Evolutionary conservation across 2,797 vertebrate genomes (phyloP).

Genomic region (Lithobates pipiens): DNA sequence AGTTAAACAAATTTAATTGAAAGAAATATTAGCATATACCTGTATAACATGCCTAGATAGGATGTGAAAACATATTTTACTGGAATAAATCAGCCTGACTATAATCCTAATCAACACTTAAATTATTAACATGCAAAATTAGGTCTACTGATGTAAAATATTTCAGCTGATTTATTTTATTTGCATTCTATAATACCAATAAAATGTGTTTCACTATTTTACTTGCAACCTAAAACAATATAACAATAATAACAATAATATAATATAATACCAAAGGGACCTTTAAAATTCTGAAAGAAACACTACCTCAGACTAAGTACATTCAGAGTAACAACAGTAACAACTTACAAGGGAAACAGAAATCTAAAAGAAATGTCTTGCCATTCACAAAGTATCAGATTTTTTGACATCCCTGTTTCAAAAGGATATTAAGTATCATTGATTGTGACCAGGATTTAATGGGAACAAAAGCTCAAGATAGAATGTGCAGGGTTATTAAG

Average conservation of each 20-base stretch:
- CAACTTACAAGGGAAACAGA: conserved; percentile 28
- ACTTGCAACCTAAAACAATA: no score
- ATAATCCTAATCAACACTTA: no score
- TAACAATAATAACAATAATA: not conserved
- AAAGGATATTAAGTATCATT: conserved; percentile 62
- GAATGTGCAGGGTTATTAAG: conserved; percentile 58
- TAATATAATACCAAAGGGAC: not conserved
- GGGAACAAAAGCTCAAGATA: conserved; percentile 55
- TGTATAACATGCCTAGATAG: no score
- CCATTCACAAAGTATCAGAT: conserved; percentile 46
- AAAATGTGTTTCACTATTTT: no score
- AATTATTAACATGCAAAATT: no score
- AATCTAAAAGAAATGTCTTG: conserved; percentile 43
- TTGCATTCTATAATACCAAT: no score
- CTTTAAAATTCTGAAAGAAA: conserved; percentile 22
- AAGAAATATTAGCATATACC: no score
- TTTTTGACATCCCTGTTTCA: conserved; percentile 54
- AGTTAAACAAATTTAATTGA: no score
- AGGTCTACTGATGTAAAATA: no score
- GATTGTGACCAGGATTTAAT: conserved; percentile 62
- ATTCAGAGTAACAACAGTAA: conserved; percentile 18
- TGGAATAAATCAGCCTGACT: no score
- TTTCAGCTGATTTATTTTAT: no score
- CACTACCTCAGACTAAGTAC: not conserved
- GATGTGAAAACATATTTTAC: no score